Base-by-base conservation (phyloP, 2,888 invertebrate species). In the Anticlea derivata region DNA sequence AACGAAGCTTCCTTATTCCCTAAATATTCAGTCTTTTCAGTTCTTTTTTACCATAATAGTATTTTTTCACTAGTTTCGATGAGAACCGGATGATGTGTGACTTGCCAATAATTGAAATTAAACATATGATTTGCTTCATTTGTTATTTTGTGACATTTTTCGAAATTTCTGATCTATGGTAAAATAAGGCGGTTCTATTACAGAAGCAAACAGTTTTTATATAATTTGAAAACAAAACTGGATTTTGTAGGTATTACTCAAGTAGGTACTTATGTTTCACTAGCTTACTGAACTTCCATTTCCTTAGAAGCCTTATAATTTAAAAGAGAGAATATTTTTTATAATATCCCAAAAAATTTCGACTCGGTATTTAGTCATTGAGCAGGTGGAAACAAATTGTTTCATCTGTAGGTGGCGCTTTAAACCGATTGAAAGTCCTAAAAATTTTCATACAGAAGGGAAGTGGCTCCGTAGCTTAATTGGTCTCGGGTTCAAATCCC, bases 91-190 rank as follows among this genome's bases (percentile, higher is more conserved):
- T 75, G 74, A 78, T 81, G 74, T 78, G 73, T 78, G 82, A 80
- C 86, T 85, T 85, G 87, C 84, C 87, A 83, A 84, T 79, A 31
- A 79, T 81, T 81, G 80, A 83, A 81, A 82, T 75, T 70, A 73
- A 86, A 78, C 89, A 90, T 89, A 88, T 90, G 89, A 85, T 90
- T 85, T 73, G 52, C 57, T 87, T 88, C 87, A 83, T 76, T 89
- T 89, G 86, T 89, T 51, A 46, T 51, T 88, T 78, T 65, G 59
- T 83, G 82, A 80, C 79, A 58, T 69, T 63, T 83, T 82, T 70
- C 62, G 75, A 68, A 73, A 84, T 83, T 77, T 63, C 71, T 83
- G 82, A 83, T 82, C 49, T 29, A 53, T 52, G 31, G 27, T 24
- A 22, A 23, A 11, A 1, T 8, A 59, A 58, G 29, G 44, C 55